A percentile compares a stretch with the other conserved stretches of the same genome.
These are phyloP conservation scores for Aphyosemion australe DNA, from an alignment of 2,113 vertebrate genomes.

Conservation along the genomic window DNA sequence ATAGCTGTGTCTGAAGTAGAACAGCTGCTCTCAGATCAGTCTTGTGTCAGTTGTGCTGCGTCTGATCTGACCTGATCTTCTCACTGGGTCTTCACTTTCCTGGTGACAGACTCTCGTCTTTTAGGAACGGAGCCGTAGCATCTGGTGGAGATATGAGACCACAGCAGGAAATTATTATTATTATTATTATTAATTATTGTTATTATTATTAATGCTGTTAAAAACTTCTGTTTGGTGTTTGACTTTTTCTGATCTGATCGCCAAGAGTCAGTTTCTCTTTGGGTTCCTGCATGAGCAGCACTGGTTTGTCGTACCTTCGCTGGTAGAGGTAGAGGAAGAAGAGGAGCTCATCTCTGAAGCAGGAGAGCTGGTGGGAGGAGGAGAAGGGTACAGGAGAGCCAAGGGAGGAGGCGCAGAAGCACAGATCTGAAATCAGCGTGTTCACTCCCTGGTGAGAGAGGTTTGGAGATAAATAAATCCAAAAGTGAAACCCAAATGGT, in stretches of 20 bases:
- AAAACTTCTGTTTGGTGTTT: no score
- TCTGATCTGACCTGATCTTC: constrained; percentile 3
- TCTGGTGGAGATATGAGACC: constrained; percentile 68
- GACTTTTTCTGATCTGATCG: no score
- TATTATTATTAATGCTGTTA: no score
- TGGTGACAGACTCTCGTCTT: constrained; percentile 87
- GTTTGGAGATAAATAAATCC: neutral
- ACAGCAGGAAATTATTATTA: neutral
- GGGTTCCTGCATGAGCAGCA: no score
- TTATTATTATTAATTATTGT: neutral
- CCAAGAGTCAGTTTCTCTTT: no score
- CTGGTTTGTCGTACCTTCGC: constrained; percentile 81
- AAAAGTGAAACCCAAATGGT: no score
- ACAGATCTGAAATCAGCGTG: constrained; percentile 93
- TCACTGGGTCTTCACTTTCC: constrained; percentile 80
- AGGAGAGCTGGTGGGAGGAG: constrained; percentile 92
- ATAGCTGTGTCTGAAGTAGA: neutral
- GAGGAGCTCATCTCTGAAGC: constrained; percentile 94
- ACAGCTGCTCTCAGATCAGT: constrained; percentile 4
- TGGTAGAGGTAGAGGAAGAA: constrained; percentile 95
- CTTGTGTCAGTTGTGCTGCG: no score
- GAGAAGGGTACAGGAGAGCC: constrained; percentile 89
- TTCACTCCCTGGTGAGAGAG: constrained; percentile 86
- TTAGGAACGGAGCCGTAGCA: constrained; percentile 86
- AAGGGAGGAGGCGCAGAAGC: constrained; percentile 86